Conservation (phyloP, 2,888 invertebrate species). For the Ecliptopera silaceata region DNA sequence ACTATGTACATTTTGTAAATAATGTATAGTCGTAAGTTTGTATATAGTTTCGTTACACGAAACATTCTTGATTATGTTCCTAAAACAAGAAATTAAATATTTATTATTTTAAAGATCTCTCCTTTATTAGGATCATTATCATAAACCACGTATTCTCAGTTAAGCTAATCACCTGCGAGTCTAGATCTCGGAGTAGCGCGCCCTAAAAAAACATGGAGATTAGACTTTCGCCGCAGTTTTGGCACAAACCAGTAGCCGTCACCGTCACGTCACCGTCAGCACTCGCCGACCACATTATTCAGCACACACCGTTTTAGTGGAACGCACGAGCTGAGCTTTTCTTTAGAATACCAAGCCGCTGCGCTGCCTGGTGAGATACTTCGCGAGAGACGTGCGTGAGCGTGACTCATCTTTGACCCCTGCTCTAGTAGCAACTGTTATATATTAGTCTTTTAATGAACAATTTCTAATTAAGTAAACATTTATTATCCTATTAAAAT, state of each 20-base stretch:
- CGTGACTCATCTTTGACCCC: constrained; percentile 20
- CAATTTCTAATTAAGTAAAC: not conserved
- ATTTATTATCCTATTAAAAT: not conserved
- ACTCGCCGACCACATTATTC: constrained; percentile 17
- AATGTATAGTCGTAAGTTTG: no score
- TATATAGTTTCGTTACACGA: no score
- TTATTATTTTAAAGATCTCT: no score
- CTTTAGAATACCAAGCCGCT: constrained; percentile 24
- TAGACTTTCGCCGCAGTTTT: constrained; percentile 24
- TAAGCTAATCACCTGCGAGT: not conserved
- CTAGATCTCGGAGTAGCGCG: not conserved
- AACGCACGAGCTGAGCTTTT: constrained; percentile 3
- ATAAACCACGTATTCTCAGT: no score
- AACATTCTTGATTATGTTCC: no score
- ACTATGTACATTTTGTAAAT: no score
- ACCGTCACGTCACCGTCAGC: no score
- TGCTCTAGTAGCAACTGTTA: constrained; percentile 3
- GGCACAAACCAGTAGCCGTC: constrained; percentile 22
- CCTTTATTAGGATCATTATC: no score
- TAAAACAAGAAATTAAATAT: no score
- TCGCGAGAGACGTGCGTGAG: constrained; percentile 19
- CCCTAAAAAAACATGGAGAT: constrained; percentile 10
- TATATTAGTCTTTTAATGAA: not conserved
- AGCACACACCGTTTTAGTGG: constrained; percentile 23
- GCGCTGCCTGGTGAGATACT: constrained; percentile 24